phyloP scores from a whole-genome alignment of 2,888 invertebrate genomes.

The Automeris io region DNA sequence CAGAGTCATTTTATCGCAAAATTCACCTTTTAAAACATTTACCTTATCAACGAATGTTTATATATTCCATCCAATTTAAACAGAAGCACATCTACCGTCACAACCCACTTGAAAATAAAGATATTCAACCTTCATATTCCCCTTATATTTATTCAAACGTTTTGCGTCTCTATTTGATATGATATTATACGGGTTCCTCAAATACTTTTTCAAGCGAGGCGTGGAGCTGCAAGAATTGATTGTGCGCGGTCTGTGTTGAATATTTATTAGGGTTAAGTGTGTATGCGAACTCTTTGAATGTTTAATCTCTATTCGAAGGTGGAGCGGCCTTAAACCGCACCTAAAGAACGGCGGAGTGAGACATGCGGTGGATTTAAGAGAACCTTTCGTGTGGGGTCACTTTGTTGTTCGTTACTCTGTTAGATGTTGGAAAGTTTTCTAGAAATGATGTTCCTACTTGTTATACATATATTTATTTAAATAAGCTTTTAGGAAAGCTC shows the following conservation, averaged over 20 bases:
- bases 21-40: neutral
- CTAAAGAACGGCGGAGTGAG: conserved; percentile 4
- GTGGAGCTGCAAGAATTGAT: conserved; percentile 66
- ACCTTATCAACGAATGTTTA: neutral
- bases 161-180: conserved; percentile 54
- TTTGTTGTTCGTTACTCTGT: neutral
- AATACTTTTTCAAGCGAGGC: conserved; percentile 58
- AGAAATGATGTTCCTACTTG: too few species aligned
- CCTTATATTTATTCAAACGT: conserved; percentile 57
- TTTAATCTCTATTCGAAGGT: conserved; percentile 68
- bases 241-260: conserved; percentile 66
- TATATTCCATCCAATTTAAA: conserved; percentile 3
- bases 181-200: conserved; percentile 58
- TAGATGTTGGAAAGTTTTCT: too few species aligned
- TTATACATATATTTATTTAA: too few species aligned
- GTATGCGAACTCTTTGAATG: conserved; percentile 73
- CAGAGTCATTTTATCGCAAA: neutral
- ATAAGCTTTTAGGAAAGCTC: too few species aligned
- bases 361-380: conserved; percentile 5
- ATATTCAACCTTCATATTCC: conserved; percentile 29
- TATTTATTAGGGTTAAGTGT: conserved; percentile 76
- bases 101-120: conserved; percentile 17
- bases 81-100: conserved; percentile 9
- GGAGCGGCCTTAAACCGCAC: conserved; percentile 22
- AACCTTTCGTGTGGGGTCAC: neutral